A percentile compares a stretch with the other conserved stretches of the same genome.
These are phyloP conservation scores for Zelostemma sp. DNA, from an alignment of 1,140 invertebrate species.

Conservation along the genomic window DNA sequence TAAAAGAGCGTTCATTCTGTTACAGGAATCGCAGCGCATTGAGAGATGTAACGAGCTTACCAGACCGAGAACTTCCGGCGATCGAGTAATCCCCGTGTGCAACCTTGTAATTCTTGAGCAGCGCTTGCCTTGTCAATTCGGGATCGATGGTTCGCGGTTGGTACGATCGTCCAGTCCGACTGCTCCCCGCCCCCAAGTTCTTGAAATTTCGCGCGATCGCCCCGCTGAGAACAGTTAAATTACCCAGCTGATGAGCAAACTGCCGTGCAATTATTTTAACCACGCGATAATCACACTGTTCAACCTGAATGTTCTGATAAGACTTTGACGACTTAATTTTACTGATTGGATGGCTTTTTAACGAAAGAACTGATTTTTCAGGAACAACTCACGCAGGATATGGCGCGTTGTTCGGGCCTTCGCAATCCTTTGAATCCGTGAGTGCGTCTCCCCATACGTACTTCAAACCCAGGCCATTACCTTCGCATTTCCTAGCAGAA, in stretches of 20 bases:
- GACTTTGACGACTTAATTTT: not conserved
- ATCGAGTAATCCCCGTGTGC: slow-evolving; percentile 62
- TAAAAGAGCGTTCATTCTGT: too few species aligned
- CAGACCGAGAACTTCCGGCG: slow-evolving; percentile 55
- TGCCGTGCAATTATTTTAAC: slow-evolving; percentile 29
- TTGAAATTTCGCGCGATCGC: slow-evolving; percentile 77
- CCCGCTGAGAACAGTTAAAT: slow-evolving; percentile 70
- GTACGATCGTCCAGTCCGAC: slow-evolving; percentile 74
- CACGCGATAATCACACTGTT: slow-evolving; percentile 24
- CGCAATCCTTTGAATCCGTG: slow-evolving; percentile 78
- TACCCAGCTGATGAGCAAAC: slow-evolving; percentile 24
- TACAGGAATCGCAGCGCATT: not conserved
- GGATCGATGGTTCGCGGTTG: slow-evolving; percentile 77
- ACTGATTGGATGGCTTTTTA: slow-evolving; percentile 4
- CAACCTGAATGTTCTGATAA: not conserved
- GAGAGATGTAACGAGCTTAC: slow-evolving; percentile 43
- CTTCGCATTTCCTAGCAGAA: slow-evolving; percentile 71
- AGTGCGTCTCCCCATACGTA: slow-evolving; percentile 89
- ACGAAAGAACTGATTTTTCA: not conserved
- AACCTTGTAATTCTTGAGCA: slow-evolving; percentile 71
- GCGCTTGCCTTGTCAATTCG: slow-evolving; percentile 76
- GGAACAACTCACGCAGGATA: slow-evolving; percentile 81
- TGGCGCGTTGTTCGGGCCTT: slow-evolving; percentile 83
- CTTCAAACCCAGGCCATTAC: slow-evolving; percentile 75
- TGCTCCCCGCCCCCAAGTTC: slow-evolving; percentile 72